Percentiles rank a stretch among this genome's conserved stretches.
Evolutionary conservation across 2,113 vertebrate genomes (phyloP).

Genomic region (Ailurus styani): DNA sequence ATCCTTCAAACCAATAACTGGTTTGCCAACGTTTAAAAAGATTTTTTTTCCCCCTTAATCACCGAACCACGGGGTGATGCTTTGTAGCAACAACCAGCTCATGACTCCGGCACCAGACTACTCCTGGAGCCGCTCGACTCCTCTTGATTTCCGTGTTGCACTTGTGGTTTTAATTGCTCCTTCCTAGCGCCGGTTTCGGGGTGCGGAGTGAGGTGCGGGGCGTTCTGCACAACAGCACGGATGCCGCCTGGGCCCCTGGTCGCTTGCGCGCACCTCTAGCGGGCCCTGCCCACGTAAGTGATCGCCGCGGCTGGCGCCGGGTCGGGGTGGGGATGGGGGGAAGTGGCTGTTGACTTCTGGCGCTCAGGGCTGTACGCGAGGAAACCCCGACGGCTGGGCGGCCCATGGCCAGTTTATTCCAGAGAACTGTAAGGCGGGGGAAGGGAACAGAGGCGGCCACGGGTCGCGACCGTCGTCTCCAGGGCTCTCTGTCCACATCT

Average conservation of each 20-base stretch:
- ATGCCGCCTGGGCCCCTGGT: constrained; percentile 36
- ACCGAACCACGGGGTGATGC: constrained; percentile 50
- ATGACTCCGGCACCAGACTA: constrained; percentile 56
- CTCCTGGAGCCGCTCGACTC: constrained; percentile 28
- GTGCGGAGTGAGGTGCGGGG: constrained; percentile 9
- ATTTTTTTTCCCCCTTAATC: constrained; percentile 53
- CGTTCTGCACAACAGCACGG: neutral
- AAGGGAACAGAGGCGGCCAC: neutral
- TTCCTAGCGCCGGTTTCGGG: constrained; percentile 68
- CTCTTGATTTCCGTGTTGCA: constrained; percentile 43
- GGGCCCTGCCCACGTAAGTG: constrained; percentile 73
- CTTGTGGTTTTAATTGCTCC: constrained; percentile 73
- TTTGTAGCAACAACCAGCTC: constrained; percentile 60
- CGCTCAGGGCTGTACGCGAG: neutral
- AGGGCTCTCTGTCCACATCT: neutral
- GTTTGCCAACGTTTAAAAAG: constrained; percentile 63
- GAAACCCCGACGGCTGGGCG: neutral
- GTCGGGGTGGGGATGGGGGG: neutral
- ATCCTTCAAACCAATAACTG: constrained; percentile 67
- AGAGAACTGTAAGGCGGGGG: neutral
- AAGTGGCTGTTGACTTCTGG: neutral
- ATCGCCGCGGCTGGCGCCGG: constrained; percentile 11
- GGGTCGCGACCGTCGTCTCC: neutral
- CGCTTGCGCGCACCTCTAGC: neutral
- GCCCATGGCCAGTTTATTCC: neutral